A percentile compares a stretch with the other conserved stretches of the same genome.
These are phyloP conservation scores for Gulo gulo DNA, from an alignment of 2,113 vertebrate species.

Conservation along the genomic window DNA sequence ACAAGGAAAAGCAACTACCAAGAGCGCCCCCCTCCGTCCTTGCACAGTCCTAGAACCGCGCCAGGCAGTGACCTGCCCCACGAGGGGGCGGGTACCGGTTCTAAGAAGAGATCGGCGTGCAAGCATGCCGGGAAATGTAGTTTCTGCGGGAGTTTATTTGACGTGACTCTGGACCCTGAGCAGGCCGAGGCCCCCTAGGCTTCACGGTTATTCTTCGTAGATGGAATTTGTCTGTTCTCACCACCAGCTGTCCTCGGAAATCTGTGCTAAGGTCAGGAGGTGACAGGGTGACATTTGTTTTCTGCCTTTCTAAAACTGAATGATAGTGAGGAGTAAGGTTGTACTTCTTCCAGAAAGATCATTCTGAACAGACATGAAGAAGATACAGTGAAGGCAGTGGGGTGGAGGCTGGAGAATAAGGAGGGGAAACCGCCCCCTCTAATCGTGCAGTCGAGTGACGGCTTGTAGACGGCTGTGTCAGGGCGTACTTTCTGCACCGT, in stretches of 20 bases:
- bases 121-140: neutral
- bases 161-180: neutral
- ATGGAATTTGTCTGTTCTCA: neutral
- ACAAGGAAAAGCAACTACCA: neutral
- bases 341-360: neutral
- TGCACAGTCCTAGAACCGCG: too few relatives aligned
- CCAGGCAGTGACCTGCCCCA: neutral
- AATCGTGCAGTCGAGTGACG: rapidly evolving
- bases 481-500: neutral
- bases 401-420: neutral
- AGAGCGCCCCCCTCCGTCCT: neutral
- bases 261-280: neutral
- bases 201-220: neutral
- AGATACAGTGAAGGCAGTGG: neutral
- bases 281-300: neutral
- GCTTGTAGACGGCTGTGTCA: neutral
- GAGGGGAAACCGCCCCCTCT: neutral
- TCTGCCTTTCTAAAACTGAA: neutral
- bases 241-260: neutral
- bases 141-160: neutral
- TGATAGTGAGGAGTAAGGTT: neutral
- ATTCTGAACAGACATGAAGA: neutral
- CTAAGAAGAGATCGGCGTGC: neutral
- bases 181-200: neutral
- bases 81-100: neutral